Conservation (phyloP, 2,888 invertebrate genomes). For the Ypsolopha sequella region DNA sequence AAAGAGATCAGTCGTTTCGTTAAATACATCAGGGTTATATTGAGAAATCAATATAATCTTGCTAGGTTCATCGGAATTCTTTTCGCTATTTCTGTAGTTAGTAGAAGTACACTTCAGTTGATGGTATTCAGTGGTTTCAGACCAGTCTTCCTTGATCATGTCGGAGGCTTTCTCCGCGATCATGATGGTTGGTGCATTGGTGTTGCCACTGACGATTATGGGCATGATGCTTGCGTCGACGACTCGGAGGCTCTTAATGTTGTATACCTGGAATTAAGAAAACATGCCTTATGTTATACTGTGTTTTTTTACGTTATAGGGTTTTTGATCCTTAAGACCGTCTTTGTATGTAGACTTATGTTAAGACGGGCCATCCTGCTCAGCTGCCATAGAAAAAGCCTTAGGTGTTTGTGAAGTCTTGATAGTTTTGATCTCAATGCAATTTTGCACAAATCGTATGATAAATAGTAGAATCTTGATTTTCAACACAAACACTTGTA, state of each 20-base stretch:
- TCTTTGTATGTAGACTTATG: no score
- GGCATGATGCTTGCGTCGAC: constrained; percentile 90
- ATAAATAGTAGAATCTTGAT: no score
- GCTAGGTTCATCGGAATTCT: constrained; percentile 14
- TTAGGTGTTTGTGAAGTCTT: no score
- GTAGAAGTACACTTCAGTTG: constrained; percentile 8
- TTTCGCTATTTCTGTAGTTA: constrained; percentile 3
- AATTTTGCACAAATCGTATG: no score
- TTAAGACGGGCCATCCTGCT: no score
- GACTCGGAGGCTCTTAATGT: constrained; percentile 77
- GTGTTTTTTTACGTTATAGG: no score
- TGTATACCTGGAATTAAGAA: constrained; percentile 65
- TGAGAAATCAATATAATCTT: constrained; percentile 7
- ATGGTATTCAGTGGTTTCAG: constrained; percentile 17
- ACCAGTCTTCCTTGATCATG: constrained; percentile 84
- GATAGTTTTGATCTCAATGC: no score
- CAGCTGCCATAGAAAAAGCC: no score
- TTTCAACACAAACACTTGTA: no score
- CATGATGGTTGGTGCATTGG: constrained; percentile 87
- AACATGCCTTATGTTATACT: background rate
- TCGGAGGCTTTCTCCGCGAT: constrained; percentile 87
- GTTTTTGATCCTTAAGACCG: no score
- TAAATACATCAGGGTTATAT: constrained; percentile 28
- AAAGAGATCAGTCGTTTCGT: constrained; percentile 40
- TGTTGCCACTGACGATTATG: constrained; percentile 81